Conservation (phyloP, 2,888 invertebrate genomes). For the Saturnia japonica region DNA sequence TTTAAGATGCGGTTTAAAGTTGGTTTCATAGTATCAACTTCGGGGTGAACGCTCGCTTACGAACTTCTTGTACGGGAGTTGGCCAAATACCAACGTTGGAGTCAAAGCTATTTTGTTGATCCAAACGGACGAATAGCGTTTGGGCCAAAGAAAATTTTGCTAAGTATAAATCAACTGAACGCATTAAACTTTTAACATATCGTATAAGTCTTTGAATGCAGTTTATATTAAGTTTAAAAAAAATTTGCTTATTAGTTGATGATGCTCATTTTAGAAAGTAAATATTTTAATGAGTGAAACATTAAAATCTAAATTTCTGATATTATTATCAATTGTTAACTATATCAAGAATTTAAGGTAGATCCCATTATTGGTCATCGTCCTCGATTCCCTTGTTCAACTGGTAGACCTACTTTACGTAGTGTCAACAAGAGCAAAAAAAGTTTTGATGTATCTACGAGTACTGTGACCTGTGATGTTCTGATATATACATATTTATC, state of each 20-base stretch:
- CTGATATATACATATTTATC: background rate
- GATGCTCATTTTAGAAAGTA: background rate
- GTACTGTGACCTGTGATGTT: background rate
- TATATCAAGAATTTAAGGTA: background rate
- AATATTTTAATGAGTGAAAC: background rate
- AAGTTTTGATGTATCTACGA: background rate
- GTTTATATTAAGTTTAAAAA: background rate
- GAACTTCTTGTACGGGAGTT: background rate
- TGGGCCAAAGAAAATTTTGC: background rate
- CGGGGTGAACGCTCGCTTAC: background rate
- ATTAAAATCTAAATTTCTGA: background rate
- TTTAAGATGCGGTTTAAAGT: background rate
- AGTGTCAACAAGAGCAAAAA: background rate
- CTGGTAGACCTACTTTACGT: background rate
- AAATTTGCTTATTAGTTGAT: background rate
- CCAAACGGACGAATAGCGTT: too few species aligned
- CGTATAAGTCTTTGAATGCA: background rate
- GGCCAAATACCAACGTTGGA: too few species aligned
- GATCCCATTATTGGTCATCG: background rate
- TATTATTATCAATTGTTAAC: background rate
- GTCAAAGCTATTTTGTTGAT: too few species aligned
- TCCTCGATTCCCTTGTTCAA: background rate
- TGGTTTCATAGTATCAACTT: background rate
- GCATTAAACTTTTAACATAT: background rate
- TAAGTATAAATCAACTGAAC: background rate